phyloP scores from a whole-genome alignment of 37 sponge, comb jelly and placozoan genomes.

The Ephydatia muelleri region DNA sequence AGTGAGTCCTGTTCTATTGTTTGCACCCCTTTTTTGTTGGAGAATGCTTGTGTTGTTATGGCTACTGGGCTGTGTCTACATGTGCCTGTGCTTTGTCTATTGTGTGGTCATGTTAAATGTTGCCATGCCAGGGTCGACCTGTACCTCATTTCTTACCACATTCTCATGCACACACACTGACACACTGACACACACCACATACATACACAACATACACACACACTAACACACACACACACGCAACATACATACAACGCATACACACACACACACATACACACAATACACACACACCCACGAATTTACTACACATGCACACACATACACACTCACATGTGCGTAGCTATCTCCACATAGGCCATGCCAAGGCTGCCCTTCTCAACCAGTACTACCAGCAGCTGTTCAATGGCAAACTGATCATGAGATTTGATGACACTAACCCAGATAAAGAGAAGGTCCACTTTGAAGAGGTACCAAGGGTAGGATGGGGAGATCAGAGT shows the following conservation, averaged over 20 bases:
- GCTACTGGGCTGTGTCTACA: neutral
- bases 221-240: neutral
- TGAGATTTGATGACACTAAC: conserved; percentile 99
- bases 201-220: no score
- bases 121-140: neutral
- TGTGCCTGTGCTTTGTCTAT: no score
- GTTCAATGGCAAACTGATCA: conserved; percentile 85
- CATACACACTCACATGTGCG: neutral
- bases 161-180: neutral
- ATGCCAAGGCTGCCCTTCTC: conserved; percentile 97
- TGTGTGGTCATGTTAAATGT: neutral
- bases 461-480: conserved; percentile 83
- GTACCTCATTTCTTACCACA: neutral
- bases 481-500: neutral
- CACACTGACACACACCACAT: no score
- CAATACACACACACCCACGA: neutral
- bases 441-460: conserved; percentile 95
- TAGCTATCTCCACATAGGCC: conserved; percentile 97
- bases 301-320: neutral
- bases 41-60: neutral
- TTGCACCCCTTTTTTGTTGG: neutral
- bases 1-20: neutral
- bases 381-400: conserved; percentile 94
- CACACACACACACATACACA: neutral
- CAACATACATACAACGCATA: neutral